phyloP scores from a whole-genome alignment of 2,888 invertebrate species.

The Azorinus chamasolen region DNA sequence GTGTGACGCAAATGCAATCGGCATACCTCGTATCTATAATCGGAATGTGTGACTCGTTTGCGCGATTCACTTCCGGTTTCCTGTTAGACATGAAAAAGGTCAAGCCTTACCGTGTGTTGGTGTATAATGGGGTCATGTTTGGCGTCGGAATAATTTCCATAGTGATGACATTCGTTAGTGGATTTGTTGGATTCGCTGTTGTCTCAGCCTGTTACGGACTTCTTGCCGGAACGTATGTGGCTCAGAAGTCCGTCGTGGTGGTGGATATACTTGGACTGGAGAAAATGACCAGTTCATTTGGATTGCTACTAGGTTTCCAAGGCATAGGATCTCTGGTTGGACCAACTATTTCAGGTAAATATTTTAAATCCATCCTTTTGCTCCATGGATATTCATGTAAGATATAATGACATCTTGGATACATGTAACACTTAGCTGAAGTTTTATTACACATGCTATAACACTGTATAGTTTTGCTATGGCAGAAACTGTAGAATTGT shows the following conservation, averaged over 20 bases:
- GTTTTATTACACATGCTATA: no score
- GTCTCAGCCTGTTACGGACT: slow-evolving; percentile 69
- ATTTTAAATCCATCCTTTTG: no score
- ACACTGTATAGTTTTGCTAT: no score
- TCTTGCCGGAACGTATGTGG: slow-evolving; percentile 72
- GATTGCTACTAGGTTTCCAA: slow-evolving; percentile 75
- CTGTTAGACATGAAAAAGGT: slow-evolving; percentile 72
- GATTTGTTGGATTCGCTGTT: slow-evolving; percentile 66
- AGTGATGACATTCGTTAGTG: slow-evolving; percentile 59
- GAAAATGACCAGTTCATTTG: slow-evolving; percentile 76
- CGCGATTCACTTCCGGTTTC: slow-evolving; percentile 89
- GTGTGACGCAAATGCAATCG: slow-evolving; percentile 85
- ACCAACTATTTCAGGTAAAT: slow-evolving; percentile 76
- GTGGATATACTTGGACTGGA: slow-evolving; percentile 77
- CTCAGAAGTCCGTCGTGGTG: slow-evolving; percentile 75
- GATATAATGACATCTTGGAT: no score
- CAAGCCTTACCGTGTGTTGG: slow-evolving; percentile 58
- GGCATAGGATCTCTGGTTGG: slow-evolving; percentile 78
- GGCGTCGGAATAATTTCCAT: slow-evolving; percentile 63
- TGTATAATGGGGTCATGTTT: slow-evolving; percentile 70
- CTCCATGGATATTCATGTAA: no score
- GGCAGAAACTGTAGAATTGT: no score
- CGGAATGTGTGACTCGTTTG: slow-evolving; percentile 96
- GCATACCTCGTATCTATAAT: slow-evolving; percentile 93
- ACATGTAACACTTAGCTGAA: no score